Percentiles rank a stretch among this genome's conserved stretches.
Evolutionary conservation across 2,113 vertebrate species (phyloP).

Genomic region (Protobothrops mucrosquamatus): DNA sequence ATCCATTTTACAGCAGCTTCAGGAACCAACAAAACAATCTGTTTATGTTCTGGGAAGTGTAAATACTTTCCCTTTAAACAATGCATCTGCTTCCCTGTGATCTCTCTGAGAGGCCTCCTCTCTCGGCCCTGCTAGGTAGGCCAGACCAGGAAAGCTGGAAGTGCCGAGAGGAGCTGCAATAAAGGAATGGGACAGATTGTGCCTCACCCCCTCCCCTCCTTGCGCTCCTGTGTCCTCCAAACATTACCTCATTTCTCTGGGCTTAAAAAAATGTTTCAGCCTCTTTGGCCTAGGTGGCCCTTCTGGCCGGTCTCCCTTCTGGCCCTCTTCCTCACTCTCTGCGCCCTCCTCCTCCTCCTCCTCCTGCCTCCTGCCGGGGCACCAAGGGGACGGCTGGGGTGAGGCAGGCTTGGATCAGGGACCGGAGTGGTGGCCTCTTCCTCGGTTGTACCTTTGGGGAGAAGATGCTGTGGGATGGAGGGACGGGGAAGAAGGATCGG

Average conservation of each 20-base stretch:
- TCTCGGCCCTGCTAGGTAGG: neutral
- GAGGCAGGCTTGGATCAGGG: neutral
- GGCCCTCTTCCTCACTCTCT: too few relatives aligned
- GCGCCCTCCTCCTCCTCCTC: neutral
- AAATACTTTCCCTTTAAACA: neutral
- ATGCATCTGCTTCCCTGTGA: neutral
- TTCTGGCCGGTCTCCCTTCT: too few relatives aligned
- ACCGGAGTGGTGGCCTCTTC: too few relatives aligned
- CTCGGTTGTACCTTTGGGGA: too few relatives aligned
- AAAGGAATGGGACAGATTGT: neutral
- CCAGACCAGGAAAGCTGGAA: neutral
- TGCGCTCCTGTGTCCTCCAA: too few relatives aligned
- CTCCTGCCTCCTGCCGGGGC: neutral
- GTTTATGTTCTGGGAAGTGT: neutral
- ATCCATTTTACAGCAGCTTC: slow-evolving; percentile 3
- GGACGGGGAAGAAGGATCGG: too few relatives aligned
- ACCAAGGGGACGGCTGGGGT: neutral
- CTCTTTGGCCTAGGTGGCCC: neutral
- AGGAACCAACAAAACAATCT: neutral
- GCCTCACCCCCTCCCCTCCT: neutral
- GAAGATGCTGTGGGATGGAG: too few relatives aligned
- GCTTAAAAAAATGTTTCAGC: neutral
- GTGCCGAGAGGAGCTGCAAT: neutral
- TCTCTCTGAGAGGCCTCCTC: neutral
- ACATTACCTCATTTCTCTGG: neutral